Evolutionary conservation across 1,140 invertebrate genomes (phyloP), one percentile per base, ranked within the genome.

Genomic region (Papilio polytes): DNA sequence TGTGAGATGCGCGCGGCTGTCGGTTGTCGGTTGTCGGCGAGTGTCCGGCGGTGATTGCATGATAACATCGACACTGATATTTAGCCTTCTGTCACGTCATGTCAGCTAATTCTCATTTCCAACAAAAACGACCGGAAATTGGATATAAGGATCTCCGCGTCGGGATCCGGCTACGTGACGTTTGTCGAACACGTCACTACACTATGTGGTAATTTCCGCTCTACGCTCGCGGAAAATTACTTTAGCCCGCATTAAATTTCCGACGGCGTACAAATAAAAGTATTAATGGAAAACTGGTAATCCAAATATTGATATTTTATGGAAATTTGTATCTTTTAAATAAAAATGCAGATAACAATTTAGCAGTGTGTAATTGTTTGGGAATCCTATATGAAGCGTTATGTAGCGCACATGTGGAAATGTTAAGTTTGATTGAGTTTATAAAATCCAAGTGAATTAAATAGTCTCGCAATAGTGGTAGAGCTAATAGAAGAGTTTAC

Each of bases 161-260:
- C 86, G 83, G 91, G 89, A 90, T 93, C 92, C 93, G 93, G 91
- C 91, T 94, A 94, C 94, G 94, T 94, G 94, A 94, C 94, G 92
- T 92, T 92, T 95, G 92, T 94, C 92, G 92, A 95, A 94, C 93
- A 94, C 90, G 92, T 95, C 93, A 95, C 90, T 92, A 91, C 91
- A 93, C 92, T 95, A 95, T 95, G 93, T 94, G 90, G 92, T 95
- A 95, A 95, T 95, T 94, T 95, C 93, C 93, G 92, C 88, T 93
- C 88, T 84, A 86, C 87, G 91, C 92, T 90, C 90, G 92, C 88
- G 92, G 90, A 94, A 94, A 95, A 95, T 95, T 95, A 95, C 92
- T 95, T 94, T 91, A 91, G 90, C 92, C 77, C 91, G 87, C 90
- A 91, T 92, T 92, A 94, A 94, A 94, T 94, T 94, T 94, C 91